Percentiles rank a stretch among this genome's conserved stretches.
Evolutionary conservation across 2,888 invertebrate genomes (phyloP).

Genomic region (Octodonta nipae): DNA sequence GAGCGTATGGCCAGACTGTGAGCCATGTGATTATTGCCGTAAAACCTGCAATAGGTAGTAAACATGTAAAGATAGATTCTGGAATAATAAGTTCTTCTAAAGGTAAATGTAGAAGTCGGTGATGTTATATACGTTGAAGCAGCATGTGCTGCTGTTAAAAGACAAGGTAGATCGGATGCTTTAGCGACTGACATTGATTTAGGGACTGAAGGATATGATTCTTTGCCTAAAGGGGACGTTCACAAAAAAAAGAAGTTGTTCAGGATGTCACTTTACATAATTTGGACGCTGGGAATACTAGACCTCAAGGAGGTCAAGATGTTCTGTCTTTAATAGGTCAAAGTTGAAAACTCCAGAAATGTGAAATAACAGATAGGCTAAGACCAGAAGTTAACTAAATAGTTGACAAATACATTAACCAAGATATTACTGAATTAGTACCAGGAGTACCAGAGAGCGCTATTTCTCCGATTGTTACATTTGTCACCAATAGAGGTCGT

Average conservation of each 20-base stretch:
- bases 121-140: conserved; percentile 99
- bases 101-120: conserved; percentile 92
- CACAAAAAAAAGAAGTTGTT: conserved; percentile 98
- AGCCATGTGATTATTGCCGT: conserved; percentile 92
- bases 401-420: conserved; percentile 90
- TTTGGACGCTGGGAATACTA: conserved; percentile 91
- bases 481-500: conserved; percentile 92
- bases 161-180: conserved; percentile 93
- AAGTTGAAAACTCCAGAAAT: conserved; percentile 96
- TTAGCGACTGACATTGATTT: conserved; percentile 98
- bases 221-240: conserved; percentile 96
- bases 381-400: conserved; percentile 97
- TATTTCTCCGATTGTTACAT: conserved; percentile 94
- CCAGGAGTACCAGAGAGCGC: conserved; percentile 95
- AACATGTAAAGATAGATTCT: conserved; percentile 93
- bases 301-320: conserved; percentile 95
- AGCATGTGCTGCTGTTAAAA: conserved; percentile 94
- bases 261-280: conserved; percentile 97
- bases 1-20: conserved; percentile 94
- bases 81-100: conserved; percentile 90
- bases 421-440: conserved; percentile 94
- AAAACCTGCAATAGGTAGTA: conserved; percentile 95
- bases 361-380: conserved; percentile 90
- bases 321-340: conserved; percentile 98
- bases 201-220: conserved; percentile 98